Evolutionary conservation across 1,140 invertebrate species (phyloP).

Genomic region (Lysiphlebus fabarum): DNA sequence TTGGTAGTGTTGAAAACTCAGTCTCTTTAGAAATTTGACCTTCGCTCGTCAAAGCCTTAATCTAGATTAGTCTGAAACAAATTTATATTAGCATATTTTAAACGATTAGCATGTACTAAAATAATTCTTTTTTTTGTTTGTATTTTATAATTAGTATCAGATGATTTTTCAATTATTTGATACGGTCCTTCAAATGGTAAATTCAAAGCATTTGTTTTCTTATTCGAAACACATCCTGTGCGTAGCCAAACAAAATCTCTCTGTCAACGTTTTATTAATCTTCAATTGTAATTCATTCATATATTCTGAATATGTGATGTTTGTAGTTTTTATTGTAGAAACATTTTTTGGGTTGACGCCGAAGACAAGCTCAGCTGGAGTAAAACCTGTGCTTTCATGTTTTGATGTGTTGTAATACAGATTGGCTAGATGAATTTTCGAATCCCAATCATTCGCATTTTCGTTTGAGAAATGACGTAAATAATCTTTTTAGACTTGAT

Average conservation of each 20-base stretch:
- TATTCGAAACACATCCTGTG: too few species aligned
- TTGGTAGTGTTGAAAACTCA: too few species aligned
- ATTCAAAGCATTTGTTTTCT: too few species aligned
- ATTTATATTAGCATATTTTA: too few species aligned
- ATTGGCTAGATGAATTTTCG: neutral
- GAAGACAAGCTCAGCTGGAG: slow-evolving; percentile 13
- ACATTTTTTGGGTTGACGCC: slow-evolving; percentile 5
- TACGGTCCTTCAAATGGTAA: too few species aligned
- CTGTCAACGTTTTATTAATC: neutral
- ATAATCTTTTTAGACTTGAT: slow-evolving; percentile 6
- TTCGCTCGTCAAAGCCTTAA: too few species aligned
- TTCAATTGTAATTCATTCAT: slow-evolving; percentile 5
- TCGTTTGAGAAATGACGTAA: neutral
- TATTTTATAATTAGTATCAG: too few species aligned
- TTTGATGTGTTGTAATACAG: slow-evolving; percentile 11
- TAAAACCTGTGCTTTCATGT: slow-evolving; percentile 14
- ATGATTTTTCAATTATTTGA: too few species aligned
- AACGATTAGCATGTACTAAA: too few species aligned
- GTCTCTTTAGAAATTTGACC: too few species aligned
- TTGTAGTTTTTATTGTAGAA: slow-evolving; percentile 4
- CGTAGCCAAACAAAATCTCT: slow-evolving; percentile 19
- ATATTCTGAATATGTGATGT: slow-evolving; percentile 18
- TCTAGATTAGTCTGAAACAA: too few species aligned
- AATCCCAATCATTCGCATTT: slow-evolving; percentile 4
- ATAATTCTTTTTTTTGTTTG: too few species aligned